phyloP scores from a whole-genome alignment of 1,140 invertebrate species.

The Drosophila kanapiae region DNA sequence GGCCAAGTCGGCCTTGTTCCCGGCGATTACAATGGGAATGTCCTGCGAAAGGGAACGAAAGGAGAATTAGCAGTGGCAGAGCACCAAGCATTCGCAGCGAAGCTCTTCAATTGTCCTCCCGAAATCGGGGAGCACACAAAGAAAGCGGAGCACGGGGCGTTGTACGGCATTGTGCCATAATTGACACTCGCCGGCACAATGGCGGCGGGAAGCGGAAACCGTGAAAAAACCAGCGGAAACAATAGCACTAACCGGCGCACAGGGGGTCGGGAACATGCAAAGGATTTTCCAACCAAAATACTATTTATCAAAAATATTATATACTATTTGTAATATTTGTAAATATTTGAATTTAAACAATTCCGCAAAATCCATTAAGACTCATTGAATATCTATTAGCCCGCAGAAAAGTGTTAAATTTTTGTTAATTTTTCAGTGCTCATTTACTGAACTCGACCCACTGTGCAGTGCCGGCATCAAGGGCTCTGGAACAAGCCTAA shows the following conservation, averaged over 20 bases:
- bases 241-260: conserved; percentile 17
- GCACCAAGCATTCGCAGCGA: background rate
- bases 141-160: conserved; percentile 15
- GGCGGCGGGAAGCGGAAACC: conserved; percentile 24
- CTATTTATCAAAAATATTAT: too few species aligned
- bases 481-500: conserved; percentile 27
- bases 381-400: too few species aligned
- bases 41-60: conserved; percentile 86
- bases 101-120: conserved; percentile 11
- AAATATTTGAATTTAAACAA: too few species aligned
- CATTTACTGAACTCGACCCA: background rate
- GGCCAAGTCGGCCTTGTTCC: conserved; percentile 93
- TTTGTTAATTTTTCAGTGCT: background rate
- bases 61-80: conserved; percentile 49
- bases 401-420: too few species aligned
- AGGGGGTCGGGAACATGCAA: conserved; percentile 3
- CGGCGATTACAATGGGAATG: conserved; percentile 94
- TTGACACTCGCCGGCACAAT: conserved; percentile 66
- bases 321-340: too few species aligned
- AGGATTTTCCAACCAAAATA: background rate
- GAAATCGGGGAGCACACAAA: conserved; percentile 31
- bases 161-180: conserved; percentile 48
- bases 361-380: too few species aligned
- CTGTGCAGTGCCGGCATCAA: conserved; percentile 6
- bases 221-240: conserved; percentile 32